Percentiles rank a stretch among this genome's conserved stretches.
Conservation (phyloP, 2,888 invertebrate genomes). For the Horisme vitalbata region DNA sequence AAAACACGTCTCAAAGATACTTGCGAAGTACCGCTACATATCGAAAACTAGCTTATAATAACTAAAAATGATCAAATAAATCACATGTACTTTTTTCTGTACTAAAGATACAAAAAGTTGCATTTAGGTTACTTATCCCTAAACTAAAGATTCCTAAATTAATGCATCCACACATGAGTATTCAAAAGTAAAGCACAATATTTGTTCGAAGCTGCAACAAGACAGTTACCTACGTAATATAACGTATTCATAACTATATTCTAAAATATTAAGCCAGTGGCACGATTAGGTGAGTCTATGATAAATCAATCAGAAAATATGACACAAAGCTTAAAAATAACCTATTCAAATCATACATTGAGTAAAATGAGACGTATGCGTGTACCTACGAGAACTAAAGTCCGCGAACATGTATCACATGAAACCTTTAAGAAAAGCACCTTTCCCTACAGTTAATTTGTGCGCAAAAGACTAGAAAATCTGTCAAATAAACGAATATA, state of each 20-base stretch:
- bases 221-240: constrained; percentile 56
- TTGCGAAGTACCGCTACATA: constrained; percentile 28
- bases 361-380: constrained; percentile 45
- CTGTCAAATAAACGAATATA: constrained; percentile 53
- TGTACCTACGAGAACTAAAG: constrained; percentile 50
- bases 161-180: constrained; percentile 81
- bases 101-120: constrained; percentile 74
- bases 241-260: constrained; percentile 50
- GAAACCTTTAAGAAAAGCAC: constrained; percentile 75
- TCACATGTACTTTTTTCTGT: constrained; percentile 80
- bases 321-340: constrained; percentile 74
- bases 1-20: constrained; percentile 52
- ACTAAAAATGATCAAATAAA: constrained; percentile 67
- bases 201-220: constrained; percentile 81
- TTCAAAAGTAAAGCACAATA: constrained; percentile 80
- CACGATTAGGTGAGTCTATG: constrained; percentile 70
- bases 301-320: constrained; percentile 61
- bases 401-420: constrained; percentile 65
- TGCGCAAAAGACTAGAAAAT: constrained; percentile 79
- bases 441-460: constrained; percentile 67
- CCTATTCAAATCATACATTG: constrained; percentile 48
- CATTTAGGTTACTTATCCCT: constrained; percentile 45
- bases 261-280: constrained; percentile 73
- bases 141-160: constrained; percentile 47
- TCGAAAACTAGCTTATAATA: constrained; percentile 52